Evolutionary conservation across 2,888 invertebrate species (phyloP), one percentile per base, ranked within the genome.

Genomic region (Beris morrisii): DNA sequence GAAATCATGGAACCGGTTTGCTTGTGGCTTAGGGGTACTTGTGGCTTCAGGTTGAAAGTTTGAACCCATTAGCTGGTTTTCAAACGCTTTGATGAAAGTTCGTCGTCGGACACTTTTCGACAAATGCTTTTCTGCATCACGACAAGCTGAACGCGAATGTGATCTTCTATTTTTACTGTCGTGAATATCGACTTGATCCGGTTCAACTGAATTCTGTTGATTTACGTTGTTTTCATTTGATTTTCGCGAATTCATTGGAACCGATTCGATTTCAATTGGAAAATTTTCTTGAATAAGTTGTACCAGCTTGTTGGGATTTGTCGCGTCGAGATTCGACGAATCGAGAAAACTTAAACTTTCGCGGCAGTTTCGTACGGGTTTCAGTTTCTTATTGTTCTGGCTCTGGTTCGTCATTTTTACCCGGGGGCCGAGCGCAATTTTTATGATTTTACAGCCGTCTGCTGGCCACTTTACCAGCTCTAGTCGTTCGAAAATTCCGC

Each of bases 221-320:
- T 38, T 38, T 38, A 3, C 9, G 9, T 38, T 38, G 38, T 38
- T 38, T 38, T 32, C 32, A 32, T 32, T 32, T 32, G 4, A 4
- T 32, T 38, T 38, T 3, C 3, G 22, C 3, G 38, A 1, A 5
- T 9, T 9, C 2, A 1, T 38, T 38, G 2, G 5, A 3, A 9
- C 38, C 9, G 9, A n/a, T 32, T 54, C 38, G n/a, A 64, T 15
- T 54, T 64, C 31, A 44, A 64, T 38, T 3, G 64, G 64, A 45
- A 64, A 64, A 54, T 54, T 64, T 13, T 44, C 11, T n/a, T n/a
- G n/a, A n/a, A n/a, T n/a, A n/a, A n/a, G n/a, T n/a, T n/a, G n/a
- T n/a, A n/a, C n/a, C n/a, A n/a, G n/a, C n/a, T n/a, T n/a, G n/a
- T n/a, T n/a, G 7, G 64, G 45, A 54, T 64, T 13, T 7, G 54